Evolutionary conservation across 2,113 vertebrate species (phyloP), one percentile per base, ranked within the genome.

Genomic region (Eulemur rufifrons): DNA sequence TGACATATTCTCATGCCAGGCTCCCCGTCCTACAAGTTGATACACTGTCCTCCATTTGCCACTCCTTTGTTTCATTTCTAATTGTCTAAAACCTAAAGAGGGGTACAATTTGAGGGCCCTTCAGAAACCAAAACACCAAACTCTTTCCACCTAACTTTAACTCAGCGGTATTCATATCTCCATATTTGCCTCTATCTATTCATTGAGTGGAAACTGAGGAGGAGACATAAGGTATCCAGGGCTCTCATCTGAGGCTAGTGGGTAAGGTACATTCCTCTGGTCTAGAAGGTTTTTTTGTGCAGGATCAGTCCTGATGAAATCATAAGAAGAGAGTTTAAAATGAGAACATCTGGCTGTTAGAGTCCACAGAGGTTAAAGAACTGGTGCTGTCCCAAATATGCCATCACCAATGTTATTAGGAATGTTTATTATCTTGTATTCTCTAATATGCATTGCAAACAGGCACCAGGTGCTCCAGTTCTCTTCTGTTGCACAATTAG

Each of bases 401-500:
- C 54, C 91, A 81, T 68, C 95, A 92, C 20, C 0, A 13, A 69
- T 83, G 82, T 94, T 89, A 92, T 66, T 52, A 76, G 80, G 56
- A 54, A 90, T 78, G 86, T 86, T 95, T 90, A 74, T 96, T 93
- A 64, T 86, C 52, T 68, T 84, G 74, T 89, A 42, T 94, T 95
- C 61, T 88, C 69, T 18, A 95, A 27, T 73, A 69, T 52, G 71
- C 21, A 63, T 47, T 90, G 81, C 50, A 96, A 97, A 95, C 69
- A 89, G 64, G 81, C n/a, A 95, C 74, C 86, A 86, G 96, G 94
- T 82, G 78, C 77, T 82, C 47, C 47, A n/a, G 21, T 39, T 47
- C 94, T 95, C 89, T 95, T 97, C 69, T 73, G 32, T 95, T 86
- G 32, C 91, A 97, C 89, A 98, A 91, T 97, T 97, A 97, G 89